phyloP scores from a whole-genome alignment of 2,888 invertebrate genomes.

The Metacarcinus magister region DNA sequence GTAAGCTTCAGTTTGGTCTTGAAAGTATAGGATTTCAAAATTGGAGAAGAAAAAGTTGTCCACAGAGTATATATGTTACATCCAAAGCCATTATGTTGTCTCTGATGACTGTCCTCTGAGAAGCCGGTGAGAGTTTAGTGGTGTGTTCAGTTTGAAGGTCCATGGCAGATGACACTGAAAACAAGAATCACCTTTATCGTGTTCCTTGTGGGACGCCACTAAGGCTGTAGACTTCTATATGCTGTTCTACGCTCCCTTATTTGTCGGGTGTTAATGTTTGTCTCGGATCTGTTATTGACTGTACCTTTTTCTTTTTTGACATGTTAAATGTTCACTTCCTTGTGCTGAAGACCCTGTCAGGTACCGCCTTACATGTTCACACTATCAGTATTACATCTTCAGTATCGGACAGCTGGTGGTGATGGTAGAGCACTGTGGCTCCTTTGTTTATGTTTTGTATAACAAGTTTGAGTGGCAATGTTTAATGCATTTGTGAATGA shows the following conservation, averaged over 20 bases:
- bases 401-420: conserved; percentile 72
- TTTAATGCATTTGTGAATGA: background rate
- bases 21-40: background rate
- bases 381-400: conserved; percentile 75
- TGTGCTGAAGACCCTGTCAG: conserved; percentile 50
- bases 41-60: background rate
- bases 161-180: conserved; percentile 19
- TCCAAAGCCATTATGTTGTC: conserved; percentile 32
- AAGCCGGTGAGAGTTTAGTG: background rate
- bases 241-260: conserved; percentile 37
- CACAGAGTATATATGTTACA: background rate
- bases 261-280: conserved; percentile 59
- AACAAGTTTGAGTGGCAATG: conserved; percentile 20
- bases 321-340: background rate
- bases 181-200: conserved; percentile 19
- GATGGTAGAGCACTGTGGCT: conserved; percentile 57
- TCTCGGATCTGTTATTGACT: conserved; percentile 42
- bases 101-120: background rate
- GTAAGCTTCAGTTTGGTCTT: background rate
- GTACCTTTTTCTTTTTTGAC: conserved; percentile 46
- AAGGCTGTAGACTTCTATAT: conserved; percentile 5
- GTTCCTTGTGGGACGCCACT: background rate
- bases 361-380: conserved; percentile 67
- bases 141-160: conserved; percentile 30
- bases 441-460: conserved; percentile 52